These are phyloP conservation scores for Ips nitidus DNA, from an alignment of 1,140 invertebrate species.

Conservation along the genomic window DNA sequence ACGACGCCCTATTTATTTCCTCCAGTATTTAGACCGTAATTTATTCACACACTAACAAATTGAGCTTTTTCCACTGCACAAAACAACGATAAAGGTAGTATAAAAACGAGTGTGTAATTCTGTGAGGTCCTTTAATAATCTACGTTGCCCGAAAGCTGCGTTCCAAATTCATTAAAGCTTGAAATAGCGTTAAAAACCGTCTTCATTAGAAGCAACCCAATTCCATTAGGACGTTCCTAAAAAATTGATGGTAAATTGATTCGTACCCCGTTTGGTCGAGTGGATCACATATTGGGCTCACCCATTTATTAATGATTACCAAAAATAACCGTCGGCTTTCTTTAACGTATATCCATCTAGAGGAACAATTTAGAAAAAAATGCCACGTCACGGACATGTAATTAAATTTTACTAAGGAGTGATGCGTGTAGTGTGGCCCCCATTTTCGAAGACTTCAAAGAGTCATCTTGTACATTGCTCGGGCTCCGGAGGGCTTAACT, in stretches of 20 bases:
- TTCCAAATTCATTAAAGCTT: conserved; percentile 11
- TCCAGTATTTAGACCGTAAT: not conserved
- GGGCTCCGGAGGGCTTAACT: not conserved
- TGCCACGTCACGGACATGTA: conserved; percentile 9
- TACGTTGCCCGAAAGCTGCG: not conserved
- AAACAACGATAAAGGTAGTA: too few species aligned
- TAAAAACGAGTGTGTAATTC: not conserved
- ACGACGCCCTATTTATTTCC: conserved; percentile 1
- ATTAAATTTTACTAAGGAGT: conserved; percentile 22
- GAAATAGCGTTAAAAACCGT: conserved; percentile 17
- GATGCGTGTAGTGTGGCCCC: too few species aligned
- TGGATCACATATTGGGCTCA: conserved; percentile 16
- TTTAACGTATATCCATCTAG: conserved; percentile 14
- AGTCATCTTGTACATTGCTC: not conserved
- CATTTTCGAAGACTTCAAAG: conserved; percentile 1
- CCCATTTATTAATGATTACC: conserved; percentile 32
- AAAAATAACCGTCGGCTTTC: conserved; percentile 29
- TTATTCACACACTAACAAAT: not conserved
- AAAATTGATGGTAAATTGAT: conserved; percentile 28
- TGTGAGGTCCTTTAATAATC: conserved; percentile 12
- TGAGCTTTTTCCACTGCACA: too few species aligned
- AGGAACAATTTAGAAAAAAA: conserved; percentile 22
- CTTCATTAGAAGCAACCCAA: conserved; percentile 7
- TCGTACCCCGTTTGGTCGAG: conserved; percentile 23
- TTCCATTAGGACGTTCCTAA: conserved; percentile 18